A percentile compares a stretch with the other conserved stretches of the same genome.
phyloP scores from a whole-genome alignment of 2,888 invertebrate species.

The Mylabris sibirica region DNA sequence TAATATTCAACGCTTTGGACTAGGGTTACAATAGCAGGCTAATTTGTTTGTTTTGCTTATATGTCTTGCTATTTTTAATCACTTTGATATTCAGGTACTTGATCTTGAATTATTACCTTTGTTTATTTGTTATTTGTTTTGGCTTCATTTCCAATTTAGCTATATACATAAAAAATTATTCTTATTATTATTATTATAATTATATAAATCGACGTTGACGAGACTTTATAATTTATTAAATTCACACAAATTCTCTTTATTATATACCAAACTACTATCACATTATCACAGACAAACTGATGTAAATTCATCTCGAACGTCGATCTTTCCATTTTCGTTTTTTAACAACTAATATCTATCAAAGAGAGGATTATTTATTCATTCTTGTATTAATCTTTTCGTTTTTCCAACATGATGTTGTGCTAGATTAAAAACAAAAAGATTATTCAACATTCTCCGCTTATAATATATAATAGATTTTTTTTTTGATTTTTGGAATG shows the following conservation, averaged over 20 bases:
- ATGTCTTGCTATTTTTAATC: conserved; percentile 33
- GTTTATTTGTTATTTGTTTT: not conserved
- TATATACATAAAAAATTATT: not conserved
- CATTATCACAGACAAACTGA: conserved; percentile 32
- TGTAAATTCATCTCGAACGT: conserved; percentile 17
- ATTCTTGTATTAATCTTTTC: not conserved
- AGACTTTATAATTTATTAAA: not conserved
- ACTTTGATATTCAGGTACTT: conserved; percentile 48
- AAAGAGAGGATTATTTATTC: not conserved
- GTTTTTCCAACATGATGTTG: not conserved
- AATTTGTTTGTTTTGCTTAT: conserved; percentile 35
- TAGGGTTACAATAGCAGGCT: conserved; percentile 48
- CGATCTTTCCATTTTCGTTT: not conserved
- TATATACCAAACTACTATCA: conserved; percentile 14
- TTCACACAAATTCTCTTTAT: conserved; percentile 3
- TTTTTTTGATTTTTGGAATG: conserved; percentile 5
- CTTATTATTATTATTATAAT: not conserved
- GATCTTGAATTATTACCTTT: conserved; percentile 37
- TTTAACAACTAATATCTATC: not conserved
- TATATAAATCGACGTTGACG: conserved; percentile 5
- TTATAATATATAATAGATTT: not conserved
- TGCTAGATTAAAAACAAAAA: not conserved
- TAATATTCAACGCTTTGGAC: conserved; percentile 45
- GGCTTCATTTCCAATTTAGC: not conserved
- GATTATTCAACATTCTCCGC: not conserved